Evolutionary conservation across 37 sponge, comb jelly and placozoan genomes (phyloP).

Genomic region (Halisarca cf. caerulea): DNA sequence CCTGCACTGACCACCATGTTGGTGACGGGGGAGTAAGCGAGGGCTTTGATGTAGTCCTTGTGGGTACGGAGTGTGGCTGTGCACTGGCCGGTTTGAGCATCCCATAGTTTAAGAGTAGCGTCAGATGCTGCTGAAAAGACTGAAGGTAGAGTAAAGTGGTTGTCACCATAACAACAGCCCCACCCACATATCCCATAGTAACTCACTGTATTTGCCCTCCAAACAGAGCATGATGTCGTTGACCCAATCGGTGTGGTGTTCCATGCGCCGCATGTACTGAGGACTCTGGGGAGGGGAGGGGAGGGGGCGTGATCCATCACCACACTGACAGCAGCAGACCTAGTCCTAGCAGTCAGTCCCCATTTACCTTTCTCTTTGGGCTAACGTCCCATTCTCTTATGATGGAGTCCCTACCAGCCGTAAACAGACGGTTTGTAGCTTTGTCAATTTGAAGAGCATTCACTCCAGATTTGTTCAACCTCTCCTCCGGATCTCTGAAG

Average conservation of each 20-base stretch:
- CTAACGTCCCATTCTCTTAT: conserved; percentile 58
- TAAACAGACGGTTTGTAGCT: conserved; percentile 53
- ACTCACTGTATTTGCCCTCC: conserved; percentile 51
- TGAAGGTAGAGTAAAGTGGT: neutral
- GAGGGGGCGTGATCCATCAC: neutral
- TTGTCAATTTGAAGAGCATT: conserved; percentile 73
- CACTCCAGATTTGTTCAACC: conserved; percentile 80
- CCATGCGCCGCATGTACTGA: conserved; percentile 40
- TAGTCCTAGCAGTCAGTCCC: neutral
- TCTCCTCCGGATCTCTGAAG: conserved; percentile 46
- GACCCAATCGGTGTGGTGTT: conserved; percentile 98
- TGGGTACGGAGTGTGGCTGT: conserved; percentile 82
- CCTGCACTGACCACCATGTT: conserved; percentile 87
- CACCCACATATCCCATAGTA: neutral
- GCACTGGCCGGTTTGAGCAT: conserved; percentile 62
- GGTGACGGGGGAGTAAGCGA: conserved; percentile 74
- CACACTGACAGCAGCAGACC: neutral
- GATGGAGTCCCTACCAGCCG: conserved; percentile 92
- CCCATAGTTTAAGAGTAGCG: conserved; percentile 89
- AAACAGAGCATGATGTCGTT: conserved; percentile 84
- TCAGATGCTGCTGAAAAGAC: conserved; percentile 96
- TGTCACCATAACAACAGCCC: neutral
- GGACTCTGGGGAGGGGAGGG: neutral
- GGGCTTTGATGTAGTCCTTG: conserved; percentile 88
- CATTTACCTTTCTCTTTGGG: neutral